Conservation (phyloP, 2,888 invertebrate species). For the Siphlonurus alternatus region DNA sequence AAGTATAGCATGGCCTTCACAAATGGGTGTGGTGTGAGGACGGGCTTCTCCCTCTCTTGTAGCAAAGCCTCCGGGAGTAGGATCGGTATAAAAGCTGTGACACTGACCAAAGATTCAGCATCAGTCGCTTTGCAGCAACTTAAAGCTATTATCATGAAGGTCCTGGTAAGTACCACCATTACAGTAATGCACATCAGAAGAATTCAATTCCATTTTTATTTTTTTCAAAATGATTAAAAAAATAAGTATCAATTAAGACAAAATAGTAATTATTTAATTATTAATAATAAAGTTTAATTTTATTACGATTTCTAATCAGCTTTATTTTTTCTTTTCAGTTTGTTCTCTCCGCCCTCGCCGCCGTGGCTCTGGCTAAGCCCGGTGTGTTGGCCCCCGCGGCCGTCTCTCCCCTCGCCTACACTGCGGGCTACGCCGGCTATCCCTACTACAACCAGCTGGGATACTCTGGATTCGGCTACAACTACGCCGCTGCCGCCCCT, state of each 20-base stretch:
- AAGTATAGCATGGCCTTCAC: slow-evolving; percentile 6
- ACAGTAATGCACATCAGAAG: too few relatives aligned
- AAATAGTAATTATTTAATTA: too few relatives aligned
- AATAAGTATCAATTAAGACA: too few relatives aligned
- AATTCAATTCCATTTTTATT: too few relatives aligned
- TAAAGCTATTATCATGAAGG: slow-evolving; percentile 7
- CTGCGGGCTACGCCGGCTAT: not conserved
- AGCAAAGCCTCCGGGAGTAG: not conserved
- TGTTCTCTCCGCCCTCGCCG: slow-evolving; percentile 15
- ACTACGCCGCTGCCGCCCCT: slow-evolving; percentile 1
- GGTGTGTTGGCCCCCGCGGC: slow-evolving; percentile 10
- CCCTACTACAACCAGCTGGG: not conserved
- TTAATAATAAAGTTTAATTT: too few relatives aligned
- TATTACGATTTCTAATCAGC: not conserved
- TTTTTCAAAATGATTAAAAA: too few relatives aligned
- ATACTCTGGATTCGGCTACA: slow-evolving; percentile 5
- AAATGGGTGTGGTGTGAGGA: slow-evolving; percentile 8
- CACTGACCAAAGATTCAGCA: not conserved
- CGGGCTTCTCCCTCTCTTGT: not conserved
- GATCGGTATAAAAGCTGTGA: not conserved
- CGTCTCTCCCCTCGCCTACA: slow-evolving; percentile 10
- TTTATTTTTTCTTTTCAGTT: slow-evolving; percentile 3
- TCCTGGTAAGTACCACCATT: slow-evolving; percentile 4
- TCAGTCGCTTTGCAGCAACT: slow-evolving; percentile 3
- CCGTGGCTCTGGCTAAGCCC: slow-evolving; percentile 9